Base-by-base conservation (phyloP, 2,113 vertebrate genomes). In the Heterocephalus glaber region DNA sequence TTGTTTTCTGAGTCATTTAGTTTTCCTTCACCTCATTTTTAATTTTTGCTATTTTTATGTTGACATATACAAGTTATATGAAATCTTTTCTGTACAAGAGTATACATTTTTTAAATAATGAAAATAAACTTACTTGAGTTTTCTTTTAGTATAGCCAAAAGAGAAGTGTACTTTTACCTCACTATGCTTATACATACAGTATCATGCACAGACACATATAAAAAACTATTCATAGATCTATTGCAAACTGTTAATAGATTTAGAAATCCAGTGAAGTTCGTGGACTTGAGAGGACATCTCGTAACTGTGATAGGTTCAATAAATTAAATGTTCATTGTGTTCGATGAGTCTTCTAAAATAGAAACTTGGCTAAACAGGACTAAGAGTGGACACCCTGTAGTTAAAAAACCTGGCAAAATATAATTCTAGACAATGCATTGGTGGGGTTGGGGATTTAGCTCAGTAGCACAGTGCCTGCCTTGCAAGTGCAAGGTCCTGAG, bases 1-100 rank as follows among this genome's bases (percentile, higher is more conserved):
- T 85, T 91, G 74, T 80, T 28, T n/a, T 94, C 63, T 82, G 72
- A 81, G 61, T 87, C 90, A 77, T 41, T 94, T 92, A 35, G 86
- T 83, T 93, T 87, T 47, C 61, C 52, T 94, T 77, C 1, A 70
- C 47, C 13, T 58, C 38, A 84, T 90, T 91, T 96, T 82, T 86
- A 92, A 87, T 81, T n/a, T 4, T 93, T 93, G 3, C 66, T 95
- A n/a, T 70, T 91, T 81, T 93, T 84, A 14, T 91, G 38, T 49
- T 88, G 30, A n/a, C 14, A 56, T 91, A 14, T 35, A 95, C 11
- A 89, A 94, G 16, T 92, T 85, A 72, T 58, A 7, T 87, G 44
- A 74, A 86, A 90, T 84, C 35, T 30, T 70, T 72, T 81, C 41
- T 92, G 86, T 82, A 85, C 19, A 88, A 76, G 60, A 94, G 3